Evolutionary conservation across 1,140 invertebrate genomes (phyloP).

Genomic region (Caenorhabditis briggsae): DNA sequence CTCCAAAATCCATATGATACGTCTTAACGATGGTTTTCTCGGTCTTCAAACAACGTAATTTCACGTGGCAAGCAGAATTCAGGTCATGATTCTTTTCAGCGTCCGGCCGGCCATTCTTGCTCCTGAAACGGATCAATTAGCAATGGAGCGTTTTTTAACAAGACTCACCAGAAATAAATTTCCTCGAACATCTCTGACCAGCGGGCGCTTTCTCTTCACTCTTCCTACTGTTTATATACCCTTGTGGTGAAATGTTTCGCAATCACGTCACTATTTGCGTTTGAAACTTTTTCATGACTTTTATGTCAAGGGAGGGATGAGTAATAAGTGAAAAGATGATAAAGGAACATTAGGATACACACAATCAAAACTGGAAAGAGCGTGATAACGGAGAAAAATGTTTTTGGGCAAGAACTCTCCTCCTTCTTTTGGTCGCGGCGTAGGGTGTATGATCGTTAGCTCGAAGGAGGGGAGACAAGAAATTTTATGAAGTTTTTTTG

Average conservation of each 20-base stretch:
- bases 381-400: no score
- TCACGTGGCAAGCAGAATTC: background rate
- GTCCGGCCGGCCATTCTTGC: constrained; percentile 4
- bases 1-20: constrained; percentile 16
- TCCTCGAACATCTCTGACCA: constrained; percentile 14
- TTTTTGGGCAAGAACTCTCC: no score
- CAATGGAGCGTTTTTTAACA: background rate
- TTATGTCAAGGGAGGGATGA: background rate
- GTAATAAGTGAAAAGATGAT: background rate
- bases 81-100: constrained; percentile 1
- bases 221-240: background rate
- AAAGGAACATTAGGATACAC: background rate
- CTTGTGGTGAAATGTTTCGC: constrained; percentile 14
- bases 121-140: background rate
- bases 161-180: constrained; percentile 19
- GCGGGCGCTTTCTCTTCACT: background rate
- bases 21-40: background rate
- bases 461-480: no score
- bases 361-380: no score
- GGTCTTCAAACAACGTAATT: background rate
- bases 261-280: background rate
- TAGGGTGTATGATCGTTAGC: no score
- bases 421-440: no score
- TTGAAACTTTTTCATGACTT: background rate
- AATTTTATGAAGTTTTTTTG: no score